Percentiles rank a stretch among this genome's conserved stretches.
Evolutionary conservation across 1,140 invertebrate genomes (phyloP).

Genomic region (Drosophila seguyi): DNA sequence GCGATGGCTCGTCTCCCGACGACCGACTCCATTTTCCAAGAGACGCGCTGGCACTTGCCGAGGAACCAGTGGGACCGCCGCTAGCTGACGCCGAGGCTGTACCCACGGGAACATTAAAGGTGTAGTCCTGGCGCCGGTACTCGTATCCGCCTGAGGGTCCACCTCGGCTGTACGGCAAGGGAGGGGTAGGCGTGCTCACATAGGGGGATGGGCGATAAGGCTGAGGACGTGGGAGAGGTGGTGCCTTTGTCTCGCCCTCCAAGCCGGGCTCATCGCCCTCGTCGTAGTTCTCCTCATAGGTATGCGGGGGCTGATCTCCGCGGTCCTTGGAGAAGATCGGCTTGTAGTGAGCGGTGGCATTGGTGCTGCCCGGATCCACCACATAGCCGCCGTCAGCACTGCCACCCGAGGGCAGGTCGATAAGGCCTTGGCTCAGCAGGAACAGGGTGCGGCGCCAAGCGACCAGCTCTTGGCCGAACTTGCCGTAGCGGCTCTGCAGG

Average conservation of each 20-base stretch:
- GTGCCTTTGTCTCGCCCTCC: conserved; percentile 55
- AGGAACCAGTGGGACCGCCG: conserved; percentile 49
- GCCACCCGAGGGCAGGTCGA: conserved; percentile 51
- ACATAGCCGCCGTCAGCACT: conserved; percentile 50
- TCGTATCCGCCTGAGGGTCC: conserved; percentile 41
- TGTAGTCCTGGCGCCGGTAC: conserved; percentile 71
- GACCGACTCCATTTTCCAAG: conserved; percentile 60
- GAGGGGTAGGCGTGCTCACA: conserved; percentile 44
- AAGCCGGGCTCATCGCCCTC: conserved; percentile 74
- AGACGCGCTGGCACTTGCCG: conserved; percentile 54
- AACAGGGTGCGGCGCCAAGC: conserved; percentile 72
- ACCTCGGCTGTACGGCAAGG: conserved; percentile 37
- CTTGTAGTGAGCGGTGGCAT: conserved; percentile 59
- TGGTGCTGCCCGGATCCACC: conserved; percentile 60
- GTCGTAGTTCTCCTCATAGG: conserved; percentile 64
- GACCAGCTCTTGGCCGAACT: conserved; percentile 58
- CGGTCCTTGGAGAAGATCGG: conserved; percentile 75
- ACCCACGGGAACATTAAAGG: conserved; percentile 57
- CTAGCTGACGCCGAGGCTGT: conserved; percentile 51
- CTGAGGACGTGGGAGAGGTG: conserved; percentile 5
- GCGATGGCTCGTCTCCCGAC: conserved; percentile 49
- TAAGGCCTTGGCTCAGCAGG: conserved; percentile 68
- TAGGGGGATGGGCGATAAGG: conserved; percentile 14
- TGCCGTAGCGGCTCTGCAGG: conserved; percentile 52
- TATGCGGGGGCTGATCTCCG: conserved; percentile 78